A percentile compares a stretch with the other conserved stretches of the same genome.
phyloP scores from a whole-genome alignment of 2,888 invertebrate genomes.

The Isoperla grammatica region DNA sequence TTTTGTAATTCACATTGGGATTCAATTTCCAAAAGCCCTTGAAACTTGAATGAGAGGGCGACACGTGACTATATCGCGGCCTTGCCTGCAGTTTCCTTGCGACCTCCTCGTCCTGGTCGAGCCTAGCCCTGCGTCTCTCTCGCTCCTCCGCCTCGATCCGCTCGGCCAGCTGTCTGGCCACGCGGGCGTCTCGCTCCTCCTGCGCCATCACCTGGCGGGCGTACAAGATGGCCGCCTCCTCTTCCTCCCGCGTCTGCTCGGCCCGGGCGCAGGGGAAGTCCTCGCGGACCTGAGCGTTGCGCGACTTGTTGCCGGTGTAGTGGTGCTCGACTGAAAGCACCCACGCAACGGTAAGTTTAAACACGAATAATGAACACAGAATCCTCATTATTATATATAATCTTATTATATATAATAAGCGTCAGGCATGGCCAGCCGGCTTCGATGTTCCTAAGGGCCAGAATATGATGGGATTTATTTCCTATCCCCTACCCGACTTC shows the following conservation, averaged over 20 bases:
- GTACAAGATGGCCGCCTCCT: slow-evolving; percentile 33
- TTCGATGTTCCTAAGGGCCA: no score
- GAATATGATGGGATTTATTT: no score
- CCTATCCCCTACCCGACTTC: no score
- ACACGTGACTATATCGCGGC: no score
- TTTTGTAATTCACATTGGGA: no score
- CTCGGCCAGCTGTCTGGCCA: slow-evolving; percentile 62
- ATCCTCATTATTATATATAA: neutral
- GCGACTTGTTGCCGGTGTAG: slow-evolving; percentile 66
- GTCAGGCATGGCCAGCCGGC: no score
- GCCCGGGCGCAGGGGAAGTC: slow-evolving; percentile 70
- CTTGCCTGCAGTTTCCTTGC: slow-evolving; percentile 39
- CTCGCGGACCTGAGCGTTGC: slow-evolving; percentile 70
- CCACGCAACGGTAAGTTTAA: neutral
- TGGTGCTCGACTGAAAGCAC: slow-evolving; percentile 60
- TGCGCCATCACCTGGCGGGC: slow-evolving; percentile 27
- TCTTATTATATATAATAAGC: neutral
- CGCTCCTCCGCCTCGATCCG: slow-evolving; percentile 53
- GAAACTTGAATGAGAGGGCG: neutral
- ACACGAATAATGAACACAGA: no score
- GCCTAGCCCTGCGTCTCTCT: slow-evolving; percentile 40
- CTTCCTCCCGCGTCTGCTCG: slow-evolving; percentile 60
- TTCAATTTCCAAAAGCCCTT: no score
- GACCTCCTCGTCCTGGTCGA: slow-evolving; percentile 27
- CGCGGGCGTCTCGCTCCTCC: slow-evolving; percentile 60